Evolutionary conservation across 2,797 vertebrate genomes (phyloP).

Genomic region (Halcyon chelicuti): DNA sequence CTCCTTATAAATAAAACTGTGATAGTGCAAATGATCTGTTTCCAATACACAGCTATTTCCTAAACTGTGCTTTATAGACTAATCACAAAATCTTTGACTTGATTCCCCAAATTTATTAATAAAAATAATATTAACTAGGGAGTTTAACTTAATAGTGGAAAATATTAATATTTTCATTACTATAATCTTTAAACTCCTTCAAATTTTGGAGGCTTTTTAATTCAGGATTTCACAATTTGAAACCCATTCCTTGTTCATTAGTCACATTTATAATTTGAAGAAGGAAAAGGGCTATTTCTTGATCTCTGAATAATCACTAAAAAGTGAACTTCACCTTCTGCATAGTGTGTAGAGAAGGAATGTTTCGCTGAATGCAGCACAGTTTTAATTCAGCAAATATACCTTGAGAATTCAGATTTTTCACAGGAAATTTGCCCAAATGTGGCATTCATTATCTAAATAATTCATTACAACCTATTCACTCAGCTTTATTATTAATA

Average conservation of each 20-base stretch:
- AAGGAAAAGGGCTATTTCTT: not conserved
- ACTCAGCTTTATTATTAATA: constrained; percentile 50
- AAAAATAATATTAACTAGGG: not conserved
- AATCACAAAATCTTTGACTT: not conserved
- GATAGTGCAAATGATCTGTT: not conserved
- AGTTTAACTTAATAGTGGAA: not conserved
- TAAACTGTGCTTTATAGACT: not conserved
- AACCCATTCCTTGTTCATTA: not conserved
- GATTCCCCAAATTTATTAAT: not conserved
- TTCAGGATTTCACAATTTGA: not conserved
- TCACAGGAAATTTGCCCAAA: not conserved
- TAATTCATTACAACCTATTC: constrained; percentile 45
- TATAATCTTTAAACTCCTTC: not conserved
- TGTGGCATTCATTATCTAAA: constrained; percentile 8
- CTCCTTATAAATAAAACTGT: not conserved
- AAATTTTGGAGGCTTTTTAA: not conserved
- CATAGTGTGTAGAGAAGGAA: not conserved
- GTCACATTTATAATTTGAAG: not conserved
- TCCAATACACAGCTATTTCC: not conserved
- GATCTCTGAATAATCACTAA: not conserved
- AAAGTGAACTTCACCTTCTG: not conserved
- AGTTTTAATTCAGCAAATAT: not conserved
- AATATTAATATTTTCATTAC: not conserved
- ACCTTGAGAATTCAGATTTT: not conserved
- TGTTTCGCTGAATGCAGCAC: not conserved